These are phyloP conservation scores for Colletes gigas DNA, from an alignment of 1,140 invertebrate species.

Conservation along the genomic window DNA sequence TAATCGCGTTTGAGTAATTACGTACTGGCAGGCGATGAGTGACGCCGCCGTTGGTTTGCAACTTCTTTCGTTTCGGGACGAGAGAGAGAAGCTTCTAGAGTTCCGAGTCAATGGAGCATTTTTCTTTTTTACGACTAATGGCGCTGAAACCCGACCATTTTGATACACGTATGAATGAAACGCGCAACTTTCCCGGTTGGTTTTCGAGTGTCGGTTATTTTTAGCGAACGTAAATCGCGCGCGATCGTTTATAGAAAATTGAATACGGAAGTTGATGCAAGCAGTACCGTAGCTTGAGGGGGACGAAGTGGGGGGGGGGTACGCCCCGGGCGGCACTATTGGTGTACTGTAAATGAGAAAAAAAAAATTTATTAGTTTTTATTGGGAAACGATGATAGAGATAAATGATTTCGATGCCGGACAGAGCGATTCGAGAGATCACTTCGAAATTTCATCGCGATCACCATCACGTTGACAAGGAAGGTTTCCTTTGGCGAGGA, in stretches of 20 bases:
- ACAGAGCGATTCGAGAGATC: too few species aligned
- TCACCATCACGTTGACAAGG: too few species aligned
- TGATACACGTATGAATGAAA: slow-evolving; percentile 16
- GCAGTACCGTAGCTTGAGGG: too few species aligned
- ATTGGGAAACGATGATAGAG: too few species aligned
- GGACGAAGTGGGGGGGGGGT: too few species aligned
- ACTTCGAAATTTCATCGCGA: too few species aligned
- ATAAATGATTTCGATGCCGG: too few species aligned
- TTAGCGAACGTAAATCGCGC: background rate
- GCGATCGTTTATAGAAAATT: background rate
- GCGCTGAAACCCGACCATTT: slow-evolving; percentile 33
- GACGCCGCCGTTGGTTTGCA: slow-evolving; percentile 6
- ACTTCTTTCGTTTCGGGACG: slow-evolving; percentile 30
- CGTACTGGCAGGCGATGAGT: slow-evolving; percentile 59
- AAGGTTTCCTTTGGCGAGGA: too few species aligned
- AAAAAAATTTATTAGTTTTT: too few species aligned
- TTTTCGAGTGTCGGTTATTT: slow-evolving; percentile 8
- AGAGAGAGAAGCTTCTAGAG: background rate
- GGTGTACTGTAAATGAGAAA: too few species aligned
- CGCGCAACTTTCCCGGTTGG: background rate
- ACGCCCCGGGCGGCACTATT: too few species aligned
- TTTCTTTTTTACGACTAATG: slow-evolving; percentile 30
- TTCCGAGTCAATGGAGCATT: slow-evolving; percentile 9
- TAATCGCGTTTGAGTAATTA: slow-evolving; percentile 63
- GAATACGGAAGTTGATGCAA: background rate